These are phyloP conservation scores for Bolinopsis microptera DNA, from an alignment of 37 sponge, comb jelly and placozoan genomes.

Conservation along the genomic window DNA sequence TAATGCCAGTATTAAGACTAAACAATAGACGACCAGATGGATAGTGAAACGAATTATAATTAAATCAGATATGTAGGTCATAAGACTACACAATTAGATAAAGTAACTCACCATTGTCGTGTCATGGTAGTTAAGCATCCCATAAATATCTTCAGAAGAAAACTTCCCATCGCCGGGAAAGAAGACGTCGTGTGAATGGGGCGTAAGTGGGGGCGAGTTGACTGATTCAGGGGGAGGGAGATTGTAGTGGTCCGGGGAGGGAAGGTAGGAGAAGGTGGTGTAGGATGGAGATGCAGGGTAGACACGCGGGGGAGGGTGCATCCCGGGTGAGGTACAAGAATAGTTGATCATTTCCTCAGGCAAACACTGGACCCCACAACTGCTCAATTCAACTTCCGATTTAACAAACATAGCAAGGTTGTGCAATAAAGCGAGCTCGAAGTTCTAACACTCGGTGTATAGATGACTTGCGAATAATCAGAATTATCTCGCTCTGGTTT, in stretches of 20 bases:
- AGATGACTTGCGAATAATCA: slow-evolving; percentile 26
- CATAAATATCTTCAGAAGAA: neutral
- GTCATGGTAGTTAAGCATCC: neutral
- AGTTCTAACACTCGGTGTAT: neutral
- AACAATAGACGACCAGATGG: neutral
- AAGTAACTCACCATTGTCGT: neutral
- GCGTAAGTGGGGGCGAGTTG: slow-evolving; percentile 28
- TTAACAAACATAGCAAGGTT: slow-evolving; percentile 5
- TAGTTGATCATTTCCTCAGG: neutral
- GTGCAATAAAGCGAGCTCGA: neutral
- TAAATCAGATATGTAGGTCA: neutral
- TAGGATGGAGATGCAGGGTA: slow-evolving; percentile 9
- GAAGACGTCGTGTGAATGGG: slow-evolving; percentile 9
- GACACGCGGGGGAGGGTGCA: neutral
- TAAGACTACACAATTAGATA: neutral
- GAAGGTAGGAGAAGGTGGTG: neutral
- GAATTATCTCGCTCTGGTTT: slow-evolving; percentile 24
- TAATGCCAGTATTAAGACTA: neutral
- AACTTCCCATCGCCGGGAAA: neutral
- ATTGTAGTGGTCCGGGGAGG: neutral
- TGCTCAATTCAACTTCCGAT: slow-evolving; percentile 21
- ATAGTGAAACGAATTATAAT: neutral
- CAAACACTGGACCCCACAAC: neutral
- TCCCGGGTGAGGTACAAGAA: neutral
- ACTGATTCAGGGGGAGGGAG: neutral